Base-by-base conservation (phyloP, 2,888 invertebrate genomes). In the Eupithecia pulchellata region DNA sequence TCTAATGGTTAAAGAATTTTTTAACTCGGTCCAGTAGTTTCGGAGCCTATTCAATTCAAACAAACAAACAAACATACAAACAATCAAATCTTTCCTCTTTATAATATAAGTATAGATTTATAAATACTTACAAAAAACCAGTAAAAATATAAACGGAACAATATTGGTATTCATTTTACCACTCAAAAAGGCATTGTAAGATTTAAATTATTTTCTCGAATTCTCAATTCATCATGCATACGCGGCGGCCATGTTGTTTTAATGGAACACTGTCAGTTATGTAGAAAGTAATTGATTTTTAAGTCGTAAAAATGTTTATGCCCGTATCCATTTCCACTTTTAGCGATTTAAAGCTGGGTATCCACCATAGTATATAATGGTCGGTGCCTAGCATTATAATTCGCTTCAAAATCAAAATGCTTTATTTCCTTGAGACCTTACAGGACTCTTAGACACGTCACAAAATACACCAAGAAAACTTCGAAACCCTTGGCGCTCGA, bases 141-240 rank as follows among this genome's bases (percentile, higher is more conserved):
- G 34, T 34, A 61, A 36, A 61, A 61, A 36, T 32, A 61, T 11
- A 6, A 36, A 32, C 34, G 20, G 20, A 36, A 61, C 11, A 9
- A 32, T 36, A 34, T 61, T 61, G 13, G 61, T 13, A 36, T 36
- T 34, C 61, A 61, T 61, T 61, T 61, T 20, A 61, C n/a, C 17
- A 34, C 20, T 61, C 32, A 32, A 25, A 9, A 25, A 61, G 17
- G 20, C 61, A 61, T 61, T 61, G 32, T 34, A 30, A 30, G 11
- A 8, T 32, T 30, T 30, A 13, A 34, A 34, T 34, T 20, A 61
- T 36, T 34, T 36, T 13, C 34, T 20, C 5, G n/a, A 61, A 8
- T 61, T 13, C 25, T 34, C 20, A 32, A 61, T 34, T 32, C 14
- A 11, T 14, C 20, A 32, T 34, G 32, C n/a, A 9, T 20, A 2